Evolutionary conservation across 2,888 invertebrate genomes (phyloP), one percentile per base, ranked within the genome.

Genomic region (Drosophila quinaria): DNA sequence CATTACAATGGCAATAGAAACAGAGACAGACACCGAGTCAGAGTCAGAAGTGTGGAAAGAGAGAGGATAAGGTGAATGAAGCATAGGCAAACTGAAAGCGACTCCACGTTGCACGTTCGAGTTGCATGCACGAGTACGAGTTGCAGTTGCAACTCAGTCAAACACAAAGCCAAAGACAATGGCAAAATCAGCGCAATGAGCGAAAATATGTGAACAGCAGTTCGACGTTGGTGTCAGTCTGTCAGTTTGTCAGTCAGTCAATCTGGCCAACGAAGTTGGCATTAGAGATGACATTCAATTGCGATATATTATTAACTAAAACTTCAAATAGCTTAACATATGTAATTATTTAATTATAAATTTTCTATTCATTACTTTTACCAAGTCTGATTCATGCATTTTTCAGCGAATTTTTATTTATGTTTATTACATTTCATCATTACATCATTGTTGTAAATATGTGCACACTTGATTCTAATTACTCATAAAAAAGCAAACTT

Each of bases 141-240:
- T 60, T 60, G 58, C 56, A 63, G 11, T 41, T 70, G 55, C 64
- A 51, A 35, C 15, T 52, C 68, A 62, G 75, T 54, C 70, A 67
- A 56, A 67, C 70, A 78, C 86, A 80, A 80, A 62, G 75, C 50
- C 70, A 67, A 56, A 67, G 73, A 80, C 86, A 80, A 80, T 75
- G 70, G 77, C 59, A 55, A 77, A 73, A 78, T 76, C 74, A 77
- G 64, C 74, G 55, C 61, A 63, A 44, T 71, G 51, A 71, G 71
- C 51, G 39, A 22, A 42, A 49, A 68, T 68, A 72, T 72, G 52
- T 64, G 81, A 79, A 81, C 70, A 78, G 59, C 68, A 59, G 47
- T 69, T 55, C 61, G 60, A 70, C 49, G 60, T 52, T 55, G 17
- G 44, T 64, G 60, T 74, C 74, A 63, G 46, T 56, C 56, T 46